Conservation (phyloP, 2,888 invertebrate species). For the Ormyrus labotus region DNA sequence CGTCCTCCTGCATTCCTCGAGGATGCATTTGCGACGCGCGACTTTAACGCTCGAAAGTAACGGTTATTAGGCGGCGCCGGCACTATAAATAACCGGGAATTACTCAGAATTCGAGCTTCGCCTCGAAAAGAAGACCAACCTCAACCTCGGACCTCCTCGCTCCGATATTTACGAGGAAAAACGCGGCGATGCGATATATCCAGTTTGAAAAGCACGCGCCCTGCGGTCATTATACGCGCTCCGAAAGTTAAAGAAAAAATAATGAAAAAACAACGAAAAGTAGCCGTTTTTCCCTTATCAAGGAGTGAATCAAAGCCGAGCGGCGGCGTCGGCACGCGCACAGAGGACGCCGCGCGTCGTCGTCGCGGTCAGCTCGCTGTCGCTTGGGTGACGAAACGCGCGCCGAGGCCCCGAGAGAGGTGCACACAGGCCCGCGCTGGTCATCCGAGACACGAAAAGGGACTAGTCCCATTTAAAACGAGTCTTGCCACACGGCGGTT, state of each 20-base stretch:
- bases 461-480: conserved; percentile 38
- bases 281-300: conserved; percentile 14
- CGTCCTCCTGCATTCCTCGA: neutral
- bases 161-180: neutral
- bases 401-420: neutral
- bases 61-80: no score
- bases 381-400: neutral
- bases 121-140: no score
- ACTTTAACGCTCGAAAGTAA: neutral
- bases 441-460: conserved; percentile 22
- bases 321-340: neutral
- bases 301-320: neutral
- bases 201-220: neutral
- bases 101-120: no score
- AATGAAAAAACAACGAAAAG: neutral
- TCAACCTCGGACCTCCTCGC: no score
- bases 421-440: neutral
- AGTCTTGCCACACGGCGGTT: neutral
- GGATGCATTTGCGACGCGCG: no score
- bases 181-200: neutral
- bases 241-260: no score
- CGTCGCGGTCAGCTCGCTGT: no score
- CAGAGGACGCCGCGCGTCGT: no score
- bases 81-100: neutral
- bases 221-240: neutral